These are phyloP conservation scores for Caenorhabditis remanei DNA, from an alignment of 1,140 invertebrate genomes.

Conservation along the genomic window DNA sequence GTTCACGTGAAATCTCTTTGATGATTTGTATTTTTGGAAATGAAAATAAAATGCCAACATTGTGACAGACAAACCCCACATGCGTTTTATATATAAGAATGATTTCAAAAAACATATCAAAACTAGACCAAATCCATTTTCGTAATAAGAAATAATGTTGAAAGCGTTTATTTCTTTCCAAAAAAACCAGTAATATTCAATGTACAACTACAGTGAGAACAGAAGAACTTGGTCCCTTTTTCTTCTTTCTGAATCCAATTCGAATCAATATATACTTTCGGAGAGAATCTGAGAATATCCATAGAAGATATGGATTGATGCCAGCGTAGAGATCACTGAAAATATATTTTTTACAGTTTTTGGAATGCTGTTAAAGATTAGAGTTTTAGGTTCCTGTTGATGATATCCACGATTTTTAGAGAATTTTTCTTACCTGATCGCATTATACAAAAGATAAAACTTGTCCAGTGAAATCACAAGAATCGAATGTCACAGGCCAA, in stretches of 20 bases:
- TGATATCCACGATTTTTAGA: no score
- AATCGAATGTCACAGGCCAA: no score
- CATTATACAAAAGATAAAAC: conserved; percentile 58
- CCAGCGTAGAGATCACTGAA: conserved; percentile 53
- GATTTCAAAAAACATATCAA: no score
- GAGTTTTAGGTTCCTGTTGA: no score
- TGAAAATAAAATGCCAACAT: no score
- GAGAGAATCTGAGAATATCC: conserved; percentile 36
- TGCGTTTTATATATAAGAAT: no score
- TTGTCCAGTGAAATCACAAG: conserved; percentile 26
- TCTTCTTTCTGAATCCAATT: background rate
- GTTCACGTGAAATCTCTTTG: no score
- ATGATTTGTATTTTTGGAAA: no score
- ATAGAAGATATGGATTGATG: conserved; percentile 51
- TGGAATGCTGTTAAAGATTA: no score
- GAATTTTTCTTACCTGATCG: conserved; percentile 14
- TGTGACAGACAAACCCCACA: background rate
- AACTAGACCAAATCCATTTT: background rate
- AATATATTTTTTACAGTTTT: background rate
- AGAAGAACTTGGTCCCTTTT: background rate
- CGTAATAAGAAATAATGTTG: no score
- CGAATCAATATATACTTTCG: conserved; percentile 20
- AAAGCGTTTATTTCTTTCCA: background rate
- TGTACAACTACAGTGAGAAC: background rate
- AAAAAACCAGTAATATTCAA: background rate